phyloP scores from a whole-genome alignment of 2,888 invertebrate species.

The Oxytorus armatus region DNA sequence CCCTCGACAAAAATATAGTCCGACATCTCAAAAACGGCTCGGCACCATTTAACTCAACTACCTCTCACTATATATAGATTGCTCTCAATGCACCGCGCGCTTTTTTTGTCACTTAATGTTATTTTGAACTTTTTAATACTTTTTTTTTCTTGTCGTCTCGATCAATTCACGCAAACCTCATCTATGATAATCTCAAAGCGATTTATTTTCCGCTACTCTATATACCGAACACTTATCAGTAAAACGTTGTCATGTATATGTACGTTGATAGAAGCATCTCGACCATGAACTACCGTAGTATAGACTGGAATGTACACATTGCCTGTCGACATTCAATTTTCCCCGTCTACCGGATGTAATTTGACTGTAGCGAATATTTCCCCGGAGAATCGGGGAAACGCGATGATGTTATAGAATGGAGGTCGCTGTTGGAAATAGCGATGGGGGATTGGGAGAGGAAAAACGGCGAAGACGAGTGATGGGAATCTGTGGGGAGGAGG shows the following conservation, averaged over 20 bases:
- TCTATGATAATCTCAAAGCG: not conserved
- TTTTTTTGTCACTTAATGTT: not conserved
- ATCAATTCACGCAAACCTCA: not conserved
- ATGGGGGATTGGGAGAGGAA: constrained; percentile 21
- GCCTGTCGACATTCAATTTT: constrained; percentile 55
- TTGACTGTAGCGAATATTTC: constrained; percentile 62
- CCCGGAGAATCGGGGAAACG: constrained; percentile 53
- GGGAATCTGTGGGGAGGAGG: not conserved
- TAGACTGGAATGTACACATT: constrained; percentile 17
- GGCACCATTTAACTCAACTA: too few species aligned
- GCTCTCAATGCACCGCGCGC: too few species aligned
- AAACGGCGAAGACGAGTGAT: constrained; percentile 12
- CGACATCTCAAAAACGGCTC: too few species aligned
- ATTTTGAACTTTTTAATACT: not conserved
- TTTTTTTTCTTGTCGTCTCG: not conserved
- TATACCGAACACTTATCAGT: not conserved
- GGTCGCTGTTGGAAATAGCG: constrained; percentile 46
- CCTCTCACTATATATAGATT: too few species aligned
- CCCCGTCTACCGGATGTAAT: constrained; percentile 57
- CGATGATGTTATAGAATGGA: constrained; percentile 20
- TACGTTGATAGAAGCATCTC: not conserved
- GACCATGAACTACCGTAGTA: constrained; percentile 38
- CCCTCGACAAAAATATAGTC: too few species aligned
- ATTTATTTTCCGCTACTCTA: not conserved
- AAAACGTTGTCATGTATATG: not conserved